These are phyloP conservation scores for Blera fallax DNA, from an alignment of 2,888 invertebrate species.

Conservation along the genomic window DNA sequence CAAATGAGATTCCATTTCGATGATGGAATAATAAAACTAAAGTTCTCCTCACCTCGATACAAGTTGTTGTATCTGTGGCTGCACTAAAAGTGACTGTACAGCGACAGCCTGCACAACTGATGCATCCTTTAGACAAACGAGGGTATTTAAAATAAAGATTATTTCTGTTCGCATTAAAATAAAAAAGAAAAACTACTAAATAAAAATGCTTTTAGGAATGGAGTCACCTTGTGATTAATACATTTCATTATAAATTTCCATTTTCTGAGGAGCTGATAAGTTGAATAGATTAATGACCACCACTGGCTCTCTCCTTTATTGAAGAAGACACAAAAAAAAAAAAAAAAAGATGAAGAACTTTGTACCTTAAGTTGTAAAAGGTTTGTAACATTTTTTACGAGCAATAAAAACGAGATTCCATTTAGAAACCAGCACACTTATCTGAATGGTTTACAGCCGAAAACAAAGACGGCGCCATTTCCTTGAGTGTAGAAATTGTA, in stretches of 20 bases:
- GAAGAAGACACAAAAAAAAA: slow-evolving; percentile 8
- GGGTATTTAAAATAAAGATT: slow-evolving; percentile 26
- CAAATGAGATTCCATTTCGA: slow-evolving; percentile 30
- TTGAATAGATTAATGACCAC: slow-evolving; percentile 61
- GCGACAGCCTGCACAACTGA: slow-evolving; percentile 5
- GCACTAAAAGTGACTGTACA: slow-evolving; percentile 21
- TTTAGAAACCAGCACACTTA: slow-evolving; percentile 52
- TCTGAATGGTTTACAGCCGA: slow-evolving; percentile 28
- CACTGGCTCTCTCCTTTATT: slow-evolving; percentile 26
- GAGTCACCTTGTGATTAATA: slow-evolving; percentile 62
- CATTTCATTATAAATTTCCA: slow-evolving; percentile 69
- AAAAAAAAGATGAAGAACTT: slow-evolving; percentile 20
- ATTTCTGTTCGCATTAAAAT: slow-evolving; percentile 6
- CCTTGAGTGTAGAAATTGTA: slow-evolving; percentile 13
- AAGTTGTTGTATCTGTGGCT: slow-evolving; percentile 18
- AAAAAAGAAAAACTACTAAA: slow-evolving; percentile 31
- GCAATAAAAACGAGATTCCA: slow-evolving; percentile 66
- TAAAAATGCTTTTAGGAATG: slow-evolving; percentile 65
- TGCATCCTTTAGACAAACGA: slow-evolving; percentile 16
- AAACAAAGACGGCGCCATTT: slow-evolving; percentile 49
- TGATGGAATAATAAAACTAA: slow-evolving; percentile 42
- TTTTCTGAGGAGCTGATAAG: slow-evolving; percentile 62
- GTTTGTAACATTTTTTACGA: slow-evolving; percentile 56
- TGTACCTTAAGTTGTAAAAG: slow-evolving; percentile 47
- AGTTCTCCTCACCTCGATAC: slow-evolving; percentile 1